Evolutionary conservation across 2,113 vertebrate genomes (phyloP).

Genomic region (Oryctolagus cuniculus): mOryCun1.1 NC_091436.1:158570501-158571000

Average conservation of each 20-base stretch:
- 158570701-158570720: slow-evolving; percentile 77
- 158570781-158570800: not conserved
- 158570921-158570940: not conserved
- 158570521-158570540: not conserved
- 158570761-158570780: not conserved
- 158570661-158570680: slow-evolving; percentile 50
- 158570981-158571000: slow-evolving; percentile 41
- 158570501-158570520: too few species aligned
- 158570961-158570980: not conserved
- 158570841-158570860: slow-evolving; percentile 63
- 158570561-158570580: not conserved
- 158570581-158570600: not conserved
- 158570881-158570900: slow-evolving; percentile 27
- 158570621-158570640: not conserved
- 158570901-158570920: slow-evolving; percentile 39
- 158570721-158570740: slow-evolving; percentile 52
- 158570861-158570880: slow-evolving; percentile 10
- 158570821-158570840: slow-evolving; percentile 50
- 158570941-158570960: slow-evolving; percentile 37
- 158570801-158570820: slow-evolving; percentile 40
- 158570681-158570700: slow-evolving; percentile 61
- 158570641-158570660: slow-evolving; percentile 44
- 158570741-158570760: slow-evolving; percentile 58
- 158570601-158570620: not conserved
- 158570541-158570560: fast-evolving